Evolutionary conservation across 2,888 invertebrate genomes (phyloP), one percentile per base, ranked within the genome.

Genomic region (Amiota communis): DNA sequence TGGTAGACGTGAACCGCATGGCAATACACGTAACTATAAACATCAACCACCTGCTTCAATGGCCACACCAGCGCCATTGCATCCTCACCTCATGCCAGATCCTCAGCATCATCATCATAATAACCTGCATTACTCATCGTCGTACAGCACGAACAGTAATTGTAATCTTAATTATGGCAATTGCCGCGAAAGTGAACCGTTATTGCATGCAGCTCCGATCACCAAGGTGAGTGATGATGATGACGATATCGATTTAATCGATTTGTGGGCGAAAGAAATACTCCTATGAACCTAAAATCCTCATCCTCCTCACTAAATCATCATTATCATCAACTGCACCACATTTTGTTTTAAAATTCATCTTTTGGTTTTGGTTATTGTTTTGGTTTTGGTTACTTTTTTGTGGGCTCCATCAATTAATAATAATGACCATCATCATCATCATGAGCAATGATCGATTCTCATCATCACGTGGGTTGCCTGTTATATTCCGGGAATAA

Each of bases 101-200:
- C 67, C 74, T 69, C 72, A 77, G 36, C 72, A 20, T 47, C 70
- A 74, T 61, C 78, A 77, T 71, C 77, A 74, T 56, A 67, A 72
- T 47, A 67, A 68, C 49, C 72, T 67, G 61, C 79, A 78, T 67
- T 77, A 79, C 57, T 72, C 75, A 63, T 75, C 78, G 77, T 80
- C 87, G 73, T 75, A 81, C 79, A 87, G 81, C 78, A 80, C 83
- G 75, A 86, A 86, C 85, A 84, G 82, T 77, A 86, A 85, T 80
- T 84, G 83, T 77, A 86, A 83, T 73, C 82, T 82, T 77, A 86
- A 85, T 80, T 89, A 89, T 82, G 87, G 86, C 83, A 87, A 88
- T 84, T 88, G 88, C 82, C 87, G 88, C 75, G 90, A 90, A 79
- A 89, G 89, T 83, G 90, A 90, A 84, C 90, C 90, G 77, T 84